A percentile compares a stretch with the other conserved stretches of the same genome.
These are phyloP conservation scores for Archegozetes longisetosus DNA, from an alignment of 1,140 invertebrate genomes.

Conservation along the genomic window DNA sequence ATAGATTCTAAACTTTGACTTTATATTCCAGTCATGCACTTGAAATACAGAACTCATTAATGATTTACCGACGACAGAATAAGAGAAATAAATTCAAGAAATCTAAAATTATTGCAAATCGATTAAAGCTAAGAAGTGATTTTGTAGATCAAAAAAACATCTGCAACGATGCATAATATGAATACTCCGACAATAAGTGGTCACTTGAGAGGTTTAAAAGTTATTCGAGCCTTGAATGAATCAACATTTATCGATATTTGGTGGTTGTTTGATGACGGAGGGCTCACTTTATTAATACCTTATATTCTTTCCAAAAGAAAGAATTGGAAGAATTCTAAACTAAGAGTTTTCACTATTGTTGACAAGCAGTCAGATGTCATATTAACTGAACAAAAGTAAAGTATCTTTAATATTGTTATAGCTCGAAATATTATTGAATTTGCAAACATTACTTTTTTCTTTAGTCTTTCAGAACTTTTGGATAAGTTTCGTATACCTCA, in stretches of 20 bases:
- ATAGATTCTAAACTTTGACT: not conserved
- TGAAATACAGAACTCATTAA: constrained; percentile 36
- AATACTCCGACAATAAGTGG: not conserved
- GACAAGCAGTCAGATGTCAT: constrained; percentile 47
- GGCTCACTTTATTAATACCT: constrained; percentile 71
- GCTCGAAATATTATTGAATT: not conserved
- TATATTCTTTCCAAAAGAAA: constrained; percentile 76
- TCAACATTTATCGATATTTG: constrained; percentile 45
- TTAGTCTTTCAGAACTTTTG: not conserved
- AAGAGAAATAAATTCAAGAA: not conserved
- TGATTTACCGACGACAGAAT: constrained; percentile 29
- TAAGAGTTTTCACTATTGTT: constrained; percentile 74
- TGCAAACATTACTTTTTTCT: not conserved
- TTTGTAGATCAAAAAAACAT: not conserved
- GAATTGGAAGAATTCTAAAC: constrained; percentile 67
- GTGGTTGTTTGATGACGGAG: constrained; percentile 45
- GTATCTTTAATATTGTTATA: not conserved
- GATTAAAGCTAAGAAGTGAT: not conserved
- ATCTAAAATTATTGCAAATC: not conserved
- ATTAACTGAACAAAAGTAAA: constrained; percentile 35
- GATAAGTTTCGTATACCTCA: not conserved
- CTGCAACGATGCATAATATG: not conserved
- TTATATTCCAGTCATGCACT: constrained; percentile 29
- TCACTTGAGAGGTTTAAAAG: not conserved
- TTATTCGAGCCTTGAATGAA: constrained; percentile 25